Evolutionary conservation across 2,888 invertebrate species (phyloP).

Genomic region (Epicampocera succincta): DNA sequence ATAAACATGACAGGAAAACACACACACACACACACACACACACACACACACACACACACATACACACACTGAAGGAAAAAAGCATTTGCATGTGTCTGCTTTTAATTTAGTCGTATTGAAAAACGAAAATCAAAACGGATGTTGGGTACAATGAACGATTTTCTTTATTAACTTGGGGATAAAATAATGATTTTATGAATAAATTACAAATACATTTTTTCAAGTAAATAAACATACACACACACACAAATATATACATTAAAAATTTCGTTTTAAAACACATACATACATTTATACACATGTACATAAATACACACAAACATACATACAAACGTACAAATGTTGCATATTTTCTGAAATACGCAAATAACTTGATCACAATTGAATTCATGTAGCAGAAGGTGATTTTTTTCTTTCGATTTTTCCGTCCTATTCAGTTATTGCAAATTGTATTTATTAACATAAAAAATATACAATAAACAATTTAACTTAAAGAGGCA

Average conservation of each 20-base stretch:
- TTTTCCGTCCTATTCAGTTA: background rate
- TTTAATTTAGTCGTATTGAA: background rate
- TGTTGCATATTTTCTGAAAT: no score
- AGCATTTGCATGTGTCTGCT: background rate
- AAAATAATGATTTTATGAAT: constrained; percentile 33
- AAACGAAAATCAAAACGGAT: constrained; percentile 44
- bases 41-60: background rate
- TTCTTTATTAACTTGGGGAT: constrained; percentile 54
- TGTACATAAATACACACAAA: background rate
- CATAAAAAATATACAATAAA: no score
- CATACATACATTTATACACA: background rate
- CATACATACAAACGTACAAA: background rate
- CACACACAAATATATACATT: background rate
- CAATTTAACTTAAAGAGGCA: no score
- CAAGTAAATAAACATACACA: background rate
- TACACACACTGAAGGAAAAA: no score
- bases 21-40: constrained; percentile 7
- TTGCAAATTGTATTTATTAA: no score
- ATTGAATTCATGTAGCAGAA: background rate
- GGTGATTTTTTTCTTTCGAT: constrained; percentile 4
- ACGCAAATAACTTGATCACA: background rate
- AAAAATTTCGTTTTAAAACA: background rate
- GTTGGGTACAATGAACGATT: constrained; percentile 53
- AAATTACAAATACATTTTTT: background rate
- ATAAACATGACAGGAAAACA: constrained; percentile 57